A percentile compares a stretch with the other conserved stretches of the same genome.
phyloP scores from a whole-genome alignment of 2,113 vertebrate genomes.

The Genyomyrus donnyi region DNA sequence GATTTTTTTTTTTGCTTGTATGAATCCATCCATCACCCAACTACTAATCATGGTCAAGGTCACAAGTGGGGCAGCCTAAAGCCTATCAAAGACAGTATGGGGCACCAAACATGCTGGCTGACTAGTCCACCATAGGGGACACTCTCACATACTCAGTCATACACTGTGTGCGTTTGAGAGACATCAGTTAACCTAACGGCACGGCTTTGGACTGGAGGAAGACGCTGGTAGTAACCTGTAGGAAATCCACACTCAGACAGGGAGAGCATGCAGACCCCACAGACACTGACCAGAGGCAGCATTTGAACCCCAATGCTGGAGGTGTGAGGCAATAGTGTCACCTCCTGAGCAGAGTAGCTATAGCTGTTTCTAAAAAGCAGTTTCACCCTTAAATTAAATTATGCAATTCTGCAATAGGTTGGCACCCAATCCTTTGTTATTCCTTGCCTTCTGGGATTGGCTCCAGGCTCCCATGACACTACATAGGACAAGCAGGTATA shows the following conservation, averaged over 20 bases:
- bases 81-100: not conserved
- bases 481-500: not conserved
- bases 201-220: not conserved
- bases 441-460: not conserved
- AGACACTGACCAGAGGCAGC: not conserved
- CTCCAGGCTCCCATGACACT: not conserved
- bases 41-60: not conserved
- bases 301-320: not conserved
- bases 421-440: not conserved
- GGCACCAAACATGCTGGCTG: not conserved
- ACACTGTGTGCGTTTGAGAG: not conserved
- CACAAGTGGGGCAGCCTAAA: not conserved
- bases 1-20: not conserved
- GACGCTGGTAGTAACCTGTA: not conserved
- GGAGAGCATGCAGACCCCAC: not conserved
- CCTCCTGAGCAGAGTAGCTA: not conserved
- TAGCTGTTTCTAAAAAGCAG: not conserved
- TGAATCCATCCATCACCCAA: not conserved
- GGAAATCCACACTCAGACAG: not conserved
- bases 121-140: not conserved
- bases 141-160: not conserved
- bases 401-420: not conserved
- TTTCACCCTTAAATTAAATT: not conserved
- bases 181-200: not conserved
- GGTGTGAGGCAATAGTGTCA: not conserved